Percentiles rank a stretch among this genome's conserved stretches.
Evolutionary conservation across 2,797 vertebrate species (phyloP).

Genomic region (Pelochelys cantorii): DNA sequence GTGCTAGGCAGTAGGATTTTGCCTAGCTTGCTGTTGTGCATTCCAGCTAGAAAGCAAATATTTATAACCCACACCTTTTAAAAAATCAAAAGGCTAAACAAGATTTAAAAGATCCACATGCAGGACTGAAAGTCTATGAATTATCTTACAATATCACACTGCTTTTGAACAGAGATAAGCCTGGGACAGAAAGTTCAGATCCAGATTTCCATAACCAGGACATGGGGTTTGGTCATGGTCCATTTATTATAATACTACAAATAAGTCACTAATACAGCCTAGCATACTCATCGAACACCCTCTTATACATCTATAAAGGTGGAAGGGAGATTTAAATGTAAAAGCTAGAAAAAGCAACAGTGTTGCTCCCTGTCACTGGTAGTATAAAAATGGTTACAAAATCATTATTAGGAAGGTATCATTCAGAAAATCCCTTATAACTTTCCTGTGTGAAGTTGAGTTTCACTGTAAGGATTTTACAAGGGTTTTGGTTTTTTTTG

Average conservation of each 20-base stretch:
- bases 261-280: background rate
- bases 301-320: background rate
- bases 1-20: background rate
- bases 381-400: background rate
- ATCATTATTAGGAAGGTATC: background rate
- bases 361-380: background rate
- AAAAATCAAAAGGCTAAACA: too few relatives aligned
- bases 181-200: background rate
- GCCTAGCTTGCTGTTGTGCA: background rate
- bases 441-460: background rate
- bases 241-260: background rate
- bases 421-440: background rate
- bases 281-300: background rate
- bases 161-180: background rate
- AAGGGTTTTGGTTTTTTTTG: background rate
- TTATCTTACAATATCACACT: background rate
- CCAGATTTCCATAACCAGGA: background rate
- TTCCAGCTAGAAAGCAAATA: slow-evolving; percentile 13
- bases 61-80: background rate
- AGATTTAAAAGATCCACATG: background rate
- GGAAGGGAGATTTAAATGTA: background rate
- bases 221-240: background rate
- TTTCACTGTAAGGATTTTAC: slow-evolving; percentile 31
- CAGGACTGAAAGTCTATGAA: background rate
- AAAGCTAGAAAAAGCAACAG: background rate